A percentile compares a stretch with the other conserved stretches of the same genome.
Evolutionary conservation across 2,888 invertebrate genomes (phyloP).

Genomic region (Perithous albicinctus): DNA sequence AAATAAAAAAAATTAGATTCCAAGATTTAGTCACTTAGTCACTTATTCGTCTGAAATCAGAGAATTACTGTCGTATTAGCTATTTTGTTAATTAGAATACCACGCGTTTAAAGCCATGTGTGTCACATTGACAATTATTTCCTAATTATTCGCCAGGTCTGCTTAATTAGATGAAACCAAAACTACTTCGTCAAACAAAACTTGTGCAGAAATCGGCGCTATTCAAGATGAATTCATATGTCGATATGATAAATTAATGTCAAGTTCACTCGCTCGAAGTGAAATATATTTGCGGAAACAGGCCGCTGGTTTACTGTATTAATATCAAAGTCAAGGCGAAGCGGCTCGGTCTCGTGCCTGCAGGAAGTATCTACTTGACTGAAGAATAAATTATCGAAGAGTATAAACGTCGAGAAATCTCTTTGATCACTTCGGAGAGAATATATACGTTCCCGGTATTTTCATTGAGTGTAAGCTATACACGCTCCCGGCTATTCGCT

Average conservation of each 20-base stretch:
- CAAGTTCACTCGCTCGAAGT: not conserved
- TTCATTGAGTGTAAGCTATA: not conserved
- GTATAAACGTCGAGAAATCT: slow-evolving; percentile 10
- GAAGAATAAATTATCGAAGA: slow-evolving; percentile 34
- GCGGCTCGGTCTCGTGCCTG: not conserved
- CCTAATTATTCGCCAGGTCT: too few relatives aligned
- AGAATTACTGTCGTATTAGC: too few relatives aligned
- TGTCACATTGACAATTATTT: too few relatives aligned
- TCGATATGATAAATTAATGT: not conserved
- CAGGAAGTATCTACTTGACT: slow-evolving; percentile 25
- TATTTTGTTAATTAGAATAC: too few relatives aligned
- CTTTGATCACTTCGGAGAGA: slow-evolving; percentile 23
- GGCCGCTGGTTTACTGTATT: not conserved
- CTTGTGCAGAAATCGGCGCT: too few relatives aligned
- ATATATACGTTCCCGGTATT: not conserved
- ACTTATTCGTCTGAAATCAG: too few relatives aligned
- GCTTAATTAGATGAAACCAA: too few relatives aligned
- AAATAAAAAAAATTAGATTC: too few relatives aligned
- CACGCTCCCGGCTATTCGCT: not conserved
- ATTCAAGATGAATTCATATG: too few relatives aligned
- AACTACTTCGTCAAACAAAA: too few relatives aligned
- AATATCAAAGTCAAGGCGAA: slow-evolving; percentile 24
- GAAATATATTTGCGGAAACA: not conserved
- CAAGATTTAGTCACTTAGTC: too few relatives aligned
- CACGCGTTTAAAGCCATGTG: too few relatives aligned